These are phyloP conservation scores for Elymnias hypermnestra DNA, from an alignment of 1,140 invertebrate genomes.

Conservation along the genomic window DNA sequence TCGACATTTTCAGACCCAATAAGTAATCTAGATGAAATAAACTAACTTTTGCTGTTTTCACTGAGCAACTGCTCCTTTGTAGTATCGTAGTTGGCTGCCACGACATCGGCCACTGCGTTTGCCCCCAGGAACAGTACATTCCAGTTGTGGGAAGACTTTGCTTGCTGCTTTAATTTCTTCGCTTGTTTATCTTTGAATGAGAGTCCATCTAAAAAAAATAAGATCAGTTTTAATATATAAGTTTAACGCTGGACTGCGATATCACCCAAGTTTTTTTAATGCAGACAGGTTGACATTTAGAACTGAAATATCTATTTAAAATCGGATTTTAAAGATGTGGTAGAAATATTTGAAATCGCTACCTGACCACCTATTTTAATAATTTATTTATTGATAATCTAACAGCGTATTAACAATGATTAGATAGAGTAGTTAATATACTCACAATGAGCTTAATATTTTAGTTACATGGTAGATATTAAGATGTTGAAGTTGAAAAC, in stretches of 20 bases:
- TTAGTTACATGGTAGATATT: no score
- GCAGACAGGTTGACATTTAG: no score
- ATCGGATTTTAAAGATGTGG: background rate
- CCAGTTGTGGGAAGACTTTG: conserved; percentile 94
- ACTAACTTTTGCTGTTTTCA: conserved; percentile 72
- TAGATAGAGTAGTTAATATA: no score
- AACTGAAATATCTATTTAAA: background rate
- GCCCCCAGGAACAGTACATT: conserved; percentile 96
- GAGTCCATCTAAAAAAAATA: conserved; percentile 76
- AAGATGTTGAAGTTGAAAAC: no score
- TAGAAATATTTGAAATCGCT: no score
- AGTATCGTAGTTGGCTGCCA: conserved; percentile 91
- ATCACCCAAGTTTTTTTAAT: no score
- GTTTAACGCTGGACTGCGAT: no score
- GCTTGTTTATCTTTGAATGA: conserved; percentile 93
- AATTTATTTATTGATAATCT: no score
- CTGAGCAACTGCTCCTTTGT: conserved; percentile 85
- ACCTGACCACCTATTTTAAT: no score
- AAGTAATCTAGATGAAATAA: conserved; percentile 1
- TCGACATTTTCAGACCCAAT: background rate
- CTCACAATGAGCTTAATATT: no score
- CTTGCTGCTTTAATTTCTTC: conserved; percentile 85
- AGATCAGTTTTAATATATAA: no score
- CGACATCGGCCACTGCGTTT: conserved; percentile 94
- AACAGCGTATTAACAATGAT: no score